Base-by-base conservation (phyloP, 1,140 invertebrate species). In the Bursaphelenchus mucronatus region DNA sequence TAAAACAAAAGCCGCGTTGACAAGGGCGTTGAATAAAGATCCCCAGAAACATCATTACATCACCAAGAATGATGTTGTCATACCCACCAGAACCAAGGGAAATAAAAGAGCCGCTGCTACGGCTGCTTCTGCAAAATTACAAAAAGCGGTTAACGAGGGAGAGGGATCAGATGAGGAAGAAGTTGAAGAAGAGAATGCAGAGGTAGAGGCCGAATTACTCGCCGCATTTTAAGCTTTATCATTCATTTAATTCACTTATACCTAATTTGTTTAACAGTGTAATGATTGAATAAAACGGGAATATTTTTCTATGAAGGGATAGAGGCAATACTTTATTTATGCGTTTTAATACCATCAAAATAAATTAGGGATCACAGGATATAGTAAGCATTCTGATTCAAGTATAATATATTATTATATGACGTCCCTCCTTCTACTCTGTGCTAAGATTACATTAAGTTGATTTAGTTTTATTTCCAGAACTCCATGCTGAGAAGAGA, bases 1-100 rank as follows among this genome's bases (percentile, higher is more conserved):
- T 8, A 70, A 90, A 88, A 87, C 89, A 0, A 97, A 97, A 85
- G 87, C 91, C 15, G 90, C 93, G 0, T 89, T 97, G 79, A 97
- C 94, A 0, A 86, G 90, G 50, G 84, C 87, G 0, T 94, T 93
- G 79, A 97, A 96, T 80, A 96, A 95, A 81, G 87, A 88, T 66
- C 84, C 86, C 0, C 82, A 86, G 39, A 82, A 88, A 52, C 86
- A 88, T 58, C 88, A 89, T 2, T 92, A 91, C 78, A 46, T 51
- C 4, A 50, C 47, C 13, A 39, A 30, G 11, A 50, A 59, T 39
- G 57, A 39, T 13, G 40, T 59, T 45, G 40, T 44, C 13, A 50
- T 59, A 11, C 13, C 11, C 13, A 39, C 19, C 41, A 39, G 57
- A 44, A 13, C 41, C 11, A 43, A 17, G 15, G 40, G 19, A 13